A percentile compares a stretch with the other conserved stretches of the same genome.
These are phyloP conservation scores for Pachypsylla venusta DNA, from an alignment of 1,140 invertebrate species.

Conservation along the genomic window DNA sequence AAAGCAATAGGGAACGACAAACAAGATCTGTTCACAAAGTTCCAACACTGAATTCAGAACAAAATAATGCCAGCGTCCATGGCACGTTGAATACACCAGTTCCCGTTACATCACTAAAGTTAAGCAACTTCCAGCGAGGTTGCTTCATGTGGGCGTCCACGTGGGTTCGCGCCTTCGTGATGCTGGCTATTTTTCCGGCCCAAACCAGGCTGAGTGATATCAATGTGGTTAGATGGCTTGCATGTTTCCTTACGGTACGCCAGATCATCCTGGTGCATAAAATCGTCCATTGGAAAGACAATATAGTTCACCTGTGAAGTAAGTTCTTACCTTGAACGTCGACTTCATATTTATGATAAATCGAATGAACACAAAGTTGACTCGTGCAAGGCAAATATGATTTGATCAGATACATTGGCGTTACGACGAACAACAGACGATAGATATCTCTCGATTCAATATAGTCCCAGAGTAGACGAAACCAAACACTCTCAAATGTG, in stretches of 20 bases:
- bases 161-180: too few relatives aligned
- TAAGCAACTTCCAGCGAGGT: too few relatives aligned
- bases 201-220: neutral
- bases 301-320: neutral
- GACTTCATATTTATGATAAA: constrained; percentile 13
- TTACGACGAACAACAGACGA: constrained; percentile 13
- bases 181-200: neutral
- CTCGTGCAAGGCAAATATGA: constrained; percentile 16
- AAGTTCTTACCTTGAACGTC: neutral
- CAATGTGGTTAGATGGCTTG: neutral
- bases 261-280: too few relatives aligned
- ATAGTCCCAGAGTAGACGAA: constrained; percentile 8
- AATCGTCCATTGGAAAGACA: neutral
- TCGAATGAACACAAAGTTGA: constrained; percentile 12
- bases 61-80: neutral
- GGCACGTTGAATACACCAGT: neutral
- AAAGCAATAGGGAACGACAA: neutral
- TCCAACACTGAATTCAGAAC: neutral
- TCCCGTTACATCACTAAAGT: too few relatives aligned
- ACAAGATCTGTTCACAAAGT: neutral
- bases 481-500: neutral
- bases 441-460: neutral
- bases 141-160: too few relatives aligned
- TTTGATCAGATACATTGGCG: constrained; percentile 15
- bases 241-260: too few relatives aligned